A percentile compares a stretch with the other conserved stretches of the same genome.
Evolutionary conservation across 2,888 invertebrate genomes (phyloP).

Genomic region (Bruchidius siliquastri): DNA sequence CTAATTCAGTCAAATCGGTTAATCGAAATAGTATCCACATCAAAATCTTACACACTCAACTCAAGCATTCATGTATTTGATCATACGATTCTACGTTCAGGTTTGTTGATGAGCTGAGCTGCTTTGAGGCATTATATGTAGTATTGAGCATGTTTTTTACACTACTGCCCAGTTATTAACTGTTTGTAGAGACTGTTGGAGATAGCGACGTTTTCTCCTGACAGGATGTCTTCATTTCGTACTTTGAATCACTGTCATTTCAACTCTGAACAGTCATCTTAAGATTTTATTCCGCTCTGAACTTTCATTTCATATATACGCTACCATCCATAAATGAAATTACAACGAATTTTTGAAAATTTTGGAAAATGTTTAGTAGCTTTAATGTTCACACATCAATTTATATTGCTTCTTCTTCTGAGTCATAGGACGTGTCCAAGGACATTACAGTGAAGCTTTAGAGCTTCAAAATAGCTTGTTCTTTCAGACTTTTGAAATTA

Average conservation of each 20-base stretch:
- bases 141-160: slow-evolving; percentile 6
- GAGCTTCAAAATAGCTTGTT: not conserved
- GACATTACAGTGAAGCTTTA: not conserved
- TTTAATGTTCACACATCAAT: not conserved
- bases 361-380: not conserved
- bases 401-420: not conserved
- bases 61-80: no score
- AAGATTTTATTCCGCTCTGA: not conserved
- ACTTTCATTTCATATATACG: slow-evolving; percentile 6
- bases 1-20: no score
- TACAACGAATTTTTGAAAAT: slow-evolving; percentile 12
- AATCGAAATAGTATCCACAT: no score
- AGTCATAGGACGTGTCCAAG: not conserved
- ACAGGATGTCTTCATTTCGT: not conserved
- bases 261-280: not conserved
- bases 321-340: slow-evolving; percentile 10
- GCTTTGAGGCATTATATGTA: no score
- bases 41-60: no score
- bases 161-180: not conserved
- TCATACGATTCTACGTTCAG: no score
- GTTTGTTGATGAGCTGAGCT: no score
- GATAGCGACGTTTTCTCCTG: not conserved
- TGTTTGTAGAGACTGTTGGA: not conserved
- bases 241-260: not conserved
- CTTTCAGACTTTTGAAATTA: not conserved